Evolutionary conservation across 1,140 invertebrate genomes (phyloP), one percentile per base, ranked within the genome.

Genomic region (Adoxophyes honmai): DNA sequence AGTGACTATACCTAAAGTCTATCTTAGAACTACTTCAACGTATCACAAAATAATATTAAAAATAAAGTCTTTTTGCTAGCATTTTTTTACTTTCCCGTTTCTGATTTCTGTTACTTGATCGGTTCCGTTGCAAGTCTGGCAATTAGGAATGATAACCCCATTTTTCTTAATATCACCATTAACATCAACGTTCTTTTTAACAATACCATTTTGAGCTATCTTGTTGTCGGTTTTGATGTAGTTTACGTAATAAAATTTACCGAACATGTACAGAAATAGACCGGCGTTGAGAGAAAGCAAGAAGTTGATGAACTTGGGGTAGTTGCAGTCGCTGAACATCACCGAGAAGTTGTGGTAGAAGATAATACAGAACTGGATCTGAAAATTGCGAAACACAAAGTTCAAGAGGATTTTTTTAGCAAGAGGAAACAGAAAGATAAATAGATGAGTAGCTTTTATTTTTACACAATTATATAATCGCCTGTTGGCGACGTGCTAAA

Each of bases 221-320:
- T 48, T 48, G 6, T 0, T 44, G 39, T 13, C 7, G n/a, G 16
- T 1, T 48, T 91, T 90, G 8, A 91, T 75, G 70, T 97, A 97
- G 62, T 92, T 94, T 56, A 92, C 90, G 28, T 93, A 86, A 74
- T 97, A 98, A 84, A 97, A 98, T 38, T 94, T 92, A 1, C 93
- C 93, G 76, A 98, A 98, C 73, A 98, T 91, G 68, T 96, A 94
- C 34, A 96, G 91, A 86, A 97, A 98, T 18, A 96, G 89, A 9
- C 92, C 82, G 3, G 95, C 92, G 78, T 97, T 96, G 21, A 94
- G 82, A 13, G 90, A 86, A 1, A 97, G 90, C 37, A 97, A 87
- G 71, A 93, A 82, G 18, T 91, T 89, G 51, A 97, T 91, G 7
- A 89, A 64, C 64, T 92, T 94, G 0, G 94, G 93, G 65, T 92